Base-by-base conservation (phyloP, 1,140 invertebrate genomes). In the Drosophila insularis region DNA sequence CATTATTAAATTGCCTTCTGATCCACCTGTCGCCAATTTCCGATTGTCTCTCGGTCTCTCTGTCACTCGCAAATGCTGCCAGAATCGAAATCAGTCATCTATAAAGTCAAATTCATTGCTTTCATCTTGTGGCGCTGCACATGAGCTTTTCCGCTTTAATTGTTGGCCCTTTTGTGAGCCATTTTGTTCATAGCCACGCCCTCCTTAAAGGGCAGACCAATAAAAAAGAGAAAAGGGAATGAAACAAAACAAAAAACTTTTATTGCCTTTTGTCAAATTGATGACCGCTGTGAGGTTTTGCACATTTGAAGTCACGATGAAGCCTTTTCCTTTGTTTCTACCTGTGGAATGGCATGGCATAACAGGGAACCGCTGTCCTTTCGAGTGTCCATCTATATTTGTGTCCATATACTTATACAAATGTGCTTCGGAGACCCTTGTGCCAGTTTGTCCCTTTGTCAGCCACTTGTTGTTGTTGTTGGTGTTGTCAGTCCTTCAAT, bases 1-100 rank as follows among this genome's bases (percentile, higher is more conserved):
- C 23, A 59, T 80, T 82, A 87, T 87, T 89, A 69, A 87, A 89
- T 89, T 74, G 68, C 68, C 63, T 80, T 71, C 71, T 68, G 39
- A 43, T 62, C 68, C 82, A 87, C 75, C 84, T 87, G 84, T 55
- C 64, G 46, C 50, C 75, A 61, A 69, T 77, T 78, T 77, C 66
- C 69, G 68, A 69, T 64, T 43, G 63, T 58, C 66, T 43, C 65
- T 72, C 60, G 37, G 50, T 46, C 46, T 13, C 10, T 11, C 61
- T 61, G 40, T 68, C 72, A 58, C 37, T 73, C 66, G 70, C 68
- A 85, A 81, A 86, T 81, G 74, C 35, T 79, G 59, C 59, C 17
- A 74, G 60, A 70, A 71, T 76, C 17, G 70, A 50, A 70, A 71
- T 76, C 68, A 81, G 66, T 76, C 53, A 59, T 37, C 39, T 66